Percentiles rank a stretch among this genome's conserved stretches.
These are phyloP conservation scores for Crematogaster levior DNA, from an alignment of 2,888 invertebrate species.

Conservation along the genomic window DNA sequence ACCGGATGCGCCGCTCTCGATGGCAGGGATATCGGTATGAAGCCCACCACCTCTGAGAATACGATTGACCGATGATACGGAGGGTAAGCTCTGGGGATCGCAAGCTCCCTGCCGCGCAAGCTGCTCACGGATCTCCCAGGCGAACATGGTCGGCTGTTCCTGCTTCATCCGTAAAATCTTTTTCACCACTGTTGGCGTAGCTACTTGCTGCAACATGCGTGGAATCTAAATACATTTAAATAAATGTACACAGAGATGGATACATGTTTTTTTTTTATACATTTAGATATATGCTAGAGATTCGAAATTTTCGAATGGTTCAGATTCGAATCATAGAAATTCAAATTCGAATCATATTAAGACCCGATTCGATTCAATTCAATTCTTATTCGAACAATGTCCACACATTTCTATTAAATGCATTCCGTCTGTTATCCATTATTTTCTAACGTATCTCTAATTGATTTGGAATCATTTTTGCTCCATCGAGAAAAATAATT, in stretches of 20 bases:
- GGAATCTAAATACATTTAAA: neutral
- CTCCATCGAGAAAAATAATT: neutral
- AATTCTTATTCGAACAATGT: too few relatives aligned
- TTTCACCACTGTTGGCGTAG: conserved; percentile 97
- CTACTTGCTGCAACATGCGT: conserved; percentile 93
- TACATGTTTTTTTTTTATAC: too few relatives aligned
- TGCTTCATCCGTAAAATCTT: conserved; percentile 97
- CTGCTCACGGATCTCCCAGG: conserved; percentile 98
- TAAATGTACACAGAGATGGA: neutral
- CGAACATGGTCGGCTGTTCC: conserved; percentile 98
- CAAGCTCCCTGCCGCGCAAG: conserved; percentile 96
- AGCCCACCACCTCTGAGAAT: conserved; percentile 95
- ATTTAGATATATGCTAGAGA: too few relatives aligned
- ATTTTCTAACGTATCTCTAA: neutral
- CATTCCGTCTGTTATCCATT: neutral
- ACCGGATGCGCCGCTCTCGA: conserved; percentile 77
- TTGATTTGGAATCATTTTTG: neutral
- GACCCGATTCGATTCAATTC: too few relatives aligned
- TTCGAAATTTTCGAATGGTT: too few relatives aligned
- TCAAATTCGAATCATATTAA: too few relatives aligned
- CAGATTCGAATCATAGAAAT: too few relatives aligned
- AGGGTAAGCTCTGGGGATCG: conserved; percentile 96
- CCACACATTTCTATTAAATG: neutral
- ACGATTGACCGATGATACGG: conserved; percentile 97
- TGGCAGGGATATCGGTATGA: conserved; percentile 87